Conservation (phyloP, 92 coral and sea anemone species). For the Palythoa heliodiscus region DNA sequence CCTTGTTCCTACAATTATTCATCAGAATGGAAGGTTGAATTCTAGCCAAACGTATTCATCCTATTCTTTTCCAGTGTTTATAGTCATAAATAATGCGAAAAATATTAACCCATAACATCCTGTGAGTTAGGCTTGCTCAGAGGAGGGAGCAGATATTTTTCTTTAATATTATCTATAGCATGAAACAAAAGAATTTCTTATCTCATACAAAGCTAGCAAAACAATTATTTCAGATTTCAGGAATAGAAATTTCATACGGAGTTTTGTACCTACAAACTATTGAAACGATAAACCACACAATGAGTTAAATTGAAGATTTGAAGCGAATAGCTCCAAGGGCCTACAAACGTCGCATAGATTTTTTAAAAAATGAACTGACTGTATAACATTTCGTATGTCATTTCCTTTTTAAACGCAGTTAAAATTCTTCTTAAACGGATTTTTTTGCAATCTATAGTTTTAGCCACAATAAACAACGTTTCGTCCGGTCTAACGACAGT, state of each 20-base stretch:
- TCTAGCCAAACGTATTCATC: background rate
- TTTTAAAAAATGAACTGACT: background rate
- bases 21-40: background rate
- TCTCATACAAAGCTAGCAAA: slow-evolving; percentile 1
- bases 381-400: background rate
- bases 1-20: background rate
- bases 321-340: slow-evolving; percentile 1
- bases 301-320: background rate
- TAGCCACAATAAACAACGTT: background rate
- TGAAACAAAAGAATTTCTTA: background rate
- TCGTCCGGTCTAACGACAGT: background rate
- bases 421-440: background rate
- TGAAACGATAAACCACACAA: background rate
- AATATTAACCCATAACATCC: background rate
- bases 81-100: background rate
- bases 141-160: too few relatives aligned
- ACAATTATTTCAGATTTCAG: background rate
- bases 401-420: background rate
- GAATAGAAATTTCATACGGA: background rate
- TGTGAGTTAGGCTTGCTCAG: background rate
- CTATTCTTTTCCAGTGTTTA: background rate
- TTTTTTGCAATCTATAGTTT: background rate
- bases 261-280: background rate
- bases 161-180: background rate
- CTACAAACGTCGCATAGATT: background rate